Evolutionary conservation across 1,140 invertebrate species (phyloP).

Genomic region (Drosophila tani): DNA sequence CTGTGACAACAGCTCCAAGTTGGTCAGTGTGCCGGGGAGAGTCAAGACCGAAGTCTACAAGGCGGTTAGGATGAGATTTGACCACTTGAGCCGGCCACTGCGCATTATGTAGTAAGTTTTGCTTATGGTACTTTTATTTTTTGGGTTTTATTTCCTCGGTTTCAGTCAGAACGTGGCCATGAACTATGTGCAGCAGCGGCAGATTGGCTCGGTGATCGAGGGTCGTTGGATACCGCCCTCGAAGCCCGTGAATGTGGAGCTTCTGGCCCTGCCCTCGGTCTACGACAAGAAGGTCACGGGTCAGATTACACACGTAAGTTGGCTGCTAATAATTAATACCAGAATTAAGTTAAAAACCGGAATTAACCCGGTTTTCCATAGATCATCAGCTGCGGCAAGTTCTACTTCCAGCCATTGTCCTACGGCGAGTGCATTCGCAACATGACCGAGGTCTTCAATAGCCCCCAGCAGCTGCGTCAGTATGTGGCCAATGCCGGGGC

Average conservation of each 20-base stretch:
- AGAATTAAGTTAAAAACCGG: not conserved
- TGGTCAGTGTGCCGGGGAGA: conserved; percentile 86
- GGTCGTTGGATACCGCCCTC: conserved; percentile 64
- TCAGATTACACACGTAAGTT: conserved; percentile 68
- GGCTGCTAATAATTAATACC: not conserved
- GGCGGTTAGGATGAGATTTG: conserved; percentile 90
- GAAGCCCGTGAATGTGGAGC: conserved; percentile 59
- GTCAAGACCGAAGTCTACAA: conserved; percentile 91
- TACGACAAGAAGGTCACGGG: conserved; percentile 64
- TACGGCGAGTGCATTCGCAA: conserved; percentile 46
- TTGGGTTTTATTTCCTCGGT: not conserved
- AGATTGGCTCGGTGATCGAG: conserved; percentile 62
- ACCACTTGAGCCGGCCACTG: conserved; percentile 86
- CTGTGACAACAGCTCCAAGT: conserved; percentile 3
- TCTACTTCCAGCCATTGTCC: conserved; percentile 70
- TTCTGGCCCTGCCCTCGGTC: conserved; percentile 71
- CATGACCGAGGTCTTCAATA: conserved; percentile 67
- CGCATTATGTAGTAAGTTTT: conserved; percentile 84
- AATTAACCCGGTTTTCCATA: conserved; percentile 12
- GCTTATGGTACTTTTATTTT: not conserved
- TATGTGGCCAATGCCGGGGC: conserved; percentile 23
- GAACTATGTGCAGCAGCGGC: conserved; percentile 58
- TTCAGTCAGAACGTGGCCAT: conserved; percentile 46
- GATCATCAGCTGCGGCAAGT: conserved; percentile 74
- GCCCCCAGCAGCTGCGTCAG: conserved; percentile 23